Evolutionary conservation across 2,888 invertebrate genomes (phyloP), one percentile per base, ranked within the genome.

Genomic region (Erannis defoliaria): DNA sequence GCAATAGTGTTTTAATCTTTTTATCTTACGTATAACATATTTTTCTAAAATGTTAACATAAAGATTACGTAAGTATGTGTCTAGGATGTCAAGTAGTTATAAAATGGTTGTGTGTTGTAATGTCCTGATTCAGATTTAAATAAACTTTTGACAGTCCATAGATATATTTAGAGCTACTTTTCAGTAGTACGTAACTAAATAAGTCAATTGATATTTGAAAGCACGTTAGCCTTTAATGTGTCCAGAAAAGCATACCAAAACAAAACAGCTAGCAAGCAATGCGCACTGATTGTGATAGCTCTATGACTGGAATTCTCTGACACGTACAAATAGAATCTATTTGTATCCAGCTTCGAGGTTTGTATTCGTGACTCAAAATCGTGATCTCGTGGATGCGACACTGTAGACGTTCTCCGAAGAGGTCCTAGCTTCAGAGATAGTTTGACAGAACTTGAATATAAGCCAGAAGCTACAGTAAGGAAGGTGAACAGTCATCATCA

Each of bases 301-400:
- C 37, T n/a, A 10, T 40, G 37, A 18, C 48, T 43, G 67, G 48
- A 19, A 18, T 26, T 40, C n/a, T 23, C 14, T 23, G 60, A 55
- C 50, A 55, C 40, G 42, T 48, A 60, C 58, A 40, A 64, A 60
- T 57, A 61, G 46, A 55, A 49, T 53, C 51, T 51, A 61, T 62
- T 63, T 59, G 59, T 40, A 16, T n/a, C 21, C 51, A 46, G 58
- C 62, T 51, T 31, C 33, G 21, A 38, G 31, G 35, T 21, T 54
- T 35, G 19, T 18, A 43, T 40, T 70, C 66, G 70, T 70, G 70
- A 67, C 54, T 54, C 37, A 37, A 50, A 62, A 48, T 67, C 66
- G 64, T 66, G 67, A 66, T 56, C 21, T 42, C 46, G 49, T 21
- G 21, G 33, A 45, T 51, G 35, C 38, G 61, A 16, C 46, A 46